Base-by-base conservation (phyloP, 92 coral and sea anemone genomes). In the Zoanthus solanderi region DNA sequence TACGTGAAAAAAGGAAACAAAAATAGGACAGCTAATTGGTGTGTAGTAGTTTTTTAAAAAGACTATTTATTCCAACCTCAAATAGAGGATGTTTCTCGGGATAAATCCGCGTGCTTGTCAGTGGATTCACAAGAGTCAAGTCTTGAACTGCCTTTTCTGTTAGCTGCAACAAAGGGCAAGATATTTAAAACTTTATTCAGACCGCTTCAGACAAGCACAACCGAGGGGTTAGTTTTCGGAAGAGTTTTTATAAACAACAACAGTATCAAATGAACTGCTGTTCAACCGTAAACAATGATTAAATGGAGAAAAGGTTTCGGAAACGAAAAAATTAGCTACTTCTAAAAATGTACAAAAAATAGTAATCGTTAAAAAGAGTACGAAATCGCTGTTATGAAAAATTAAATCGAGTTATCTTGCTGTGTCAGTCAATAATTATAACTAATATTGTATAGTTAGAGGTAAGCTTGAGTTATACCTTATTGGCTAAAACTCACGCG, bases 61-160 rank as follows among this genome's bases (percentile, higher is more conserved):
- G 2, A 14, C 5, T 17, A 17, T 14, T 17, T 17, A 11, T 58
- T 7, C 12, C 9, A 17, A 77, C 82, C 82, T 77, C 57, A 77
- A 77, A 54, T 37, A 77, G 5, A 9, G 82, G 48, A 14, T 77
- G 82, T 7, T 52, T 17, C 46, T 53, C 67, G 23, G 82, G 54
- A 23, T 53, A 53, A 18, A 77, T 14, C 8, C 67, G 48, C 37
- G 82, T 77, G 82, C 82, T 77, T 30, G 82, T 77, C 2, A 54
- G 0, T 52, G 82, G 82, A 7, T 53, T 47, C 29, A 63, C 67
- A 52, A 31, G 16, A 54, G 28, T 7, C 9, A 23, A 29, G 46
- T 29, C 68, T 2, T 77, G 68, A 14, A 13, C 44, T 9, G 11
- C 18, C 17, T 11, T 57, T 31, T 46, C 53, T 77, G 42, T 54